Conservation (phyloP, 2,888 invertebrate genomes). For the Dryomyza anilis region DNA sequence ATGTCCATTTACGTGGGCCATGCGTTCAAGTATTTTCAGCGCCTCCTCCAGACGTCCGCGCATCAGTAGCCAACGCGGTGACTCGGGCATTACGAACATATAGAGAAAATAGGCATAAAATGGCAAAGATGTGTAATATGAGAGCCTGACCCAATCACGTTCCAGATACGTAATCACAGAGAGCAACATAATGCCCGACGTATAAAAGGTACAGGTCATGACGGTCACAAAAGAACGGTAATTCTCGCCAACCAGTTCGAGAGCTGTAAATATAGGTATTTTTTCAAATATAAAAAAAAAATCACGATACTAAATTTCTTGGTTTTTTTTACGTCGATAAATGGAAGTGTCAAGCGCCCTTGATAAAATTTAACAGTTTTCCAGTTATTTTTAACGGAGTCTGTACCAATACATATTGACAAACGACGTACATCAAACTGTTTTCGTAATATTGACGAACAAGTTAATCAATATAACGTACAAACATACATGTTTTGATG, state of each 20-base stretch:
- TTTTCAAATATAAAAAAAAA: too few species aligned
- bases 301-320: slow-evolving; percentile 14
- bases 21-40: slow-evolving; percentile 74
- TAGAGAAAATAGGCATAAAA: slow-evolving; percentile 84
- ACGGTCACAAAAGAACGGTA: slow-evolving; percentile 91
- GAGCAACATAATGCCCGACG: slow-evolving; percentile 81
- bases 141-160: slow-evolving; percentile 81
- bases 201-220: slow-evolving; percentile 90
- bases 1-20: slow-evolving; percentile 80
- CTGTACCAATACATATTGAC: too few species aligned
- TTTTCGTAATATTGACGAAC: too few species aligned
- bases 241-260: slow-evolving; percentile 89
- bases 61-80: slow-evolving; percentile 88
- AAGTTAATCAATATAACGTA: too few species aligned
- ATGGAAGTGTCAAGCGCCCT: too few species aligned
- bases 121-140: slow-evolving; percentile 82
- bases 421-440: too few species aligned
- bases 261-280: slow-evolving; percentile 69
- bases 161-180: slow-evolving; percentile 85
- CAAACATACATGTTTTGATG: too few species aligned
- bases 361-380: too few species aligned
- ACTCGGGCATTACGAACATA: slow-evolving; percentile 87
- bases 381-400: too few species aligned
- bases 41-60: slow-evolving; percentile 83
- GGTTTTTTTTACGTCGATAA: background rate